Conservation (phyloP, 2,113 vertebrate species). For the Atrichornis clamosus region DNA sequence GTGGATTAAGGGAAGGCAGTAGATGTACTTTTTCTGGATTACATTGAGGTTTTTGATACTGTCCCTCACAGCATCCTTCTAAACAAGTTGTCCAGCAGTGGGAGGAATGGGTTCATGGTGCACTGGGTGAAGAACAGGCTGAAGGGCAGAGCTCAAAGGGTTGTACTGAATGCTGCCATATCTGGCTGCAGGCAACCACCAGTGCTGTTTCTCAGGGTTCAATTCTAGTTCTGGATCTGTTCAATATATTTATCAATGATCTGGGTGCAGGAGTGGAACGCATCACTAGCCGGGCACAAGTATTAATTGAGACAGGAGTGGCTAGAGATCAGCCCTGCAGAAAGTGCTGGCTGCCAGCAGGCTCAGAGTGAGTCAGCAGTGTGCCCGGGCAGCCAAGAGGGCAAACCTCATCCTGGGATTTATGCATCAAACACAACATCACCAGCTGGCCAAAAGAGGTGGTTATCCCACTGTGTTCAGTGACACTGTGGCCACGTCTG, state of each 20-base stretch:
- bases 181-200: not conserved
- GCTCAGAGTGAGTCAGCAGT: not conserved
- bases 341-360: not conserved
- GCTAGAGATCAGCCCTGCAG: not conserved
- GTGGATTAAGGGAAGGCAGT: not conserved
- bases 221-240: not conserved
- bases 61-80: not conserved
- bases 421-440: not conserved
- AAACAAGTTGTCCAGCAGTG: not conserved
- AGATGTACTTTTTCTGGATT: not conserved
- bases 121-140: not conserved
- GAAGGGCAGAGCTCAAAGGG: not conserved
- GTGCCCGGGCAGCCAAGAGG: not conserved
- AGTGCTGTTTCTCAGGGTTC: not conserved
- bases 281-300: not conserved
- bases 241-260: not conserved
- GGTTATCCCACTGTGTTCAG: not conserved
- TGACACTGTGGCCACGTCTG: not conserved
- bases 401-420: not conserved
- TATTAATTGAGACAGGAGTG: not conserved
- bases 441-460: not conserved
- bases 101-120: not conserved
- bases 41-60: not conserved
- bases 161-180: not conserved
- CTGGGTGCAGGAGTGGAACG: not conserved